Percentiles rank a stretch among this genome's conserved stretches.
Evolutionary conservation across 2,113 vertebrate species (phyloP).

Genomic region (Lycaon pictus): DNA sequence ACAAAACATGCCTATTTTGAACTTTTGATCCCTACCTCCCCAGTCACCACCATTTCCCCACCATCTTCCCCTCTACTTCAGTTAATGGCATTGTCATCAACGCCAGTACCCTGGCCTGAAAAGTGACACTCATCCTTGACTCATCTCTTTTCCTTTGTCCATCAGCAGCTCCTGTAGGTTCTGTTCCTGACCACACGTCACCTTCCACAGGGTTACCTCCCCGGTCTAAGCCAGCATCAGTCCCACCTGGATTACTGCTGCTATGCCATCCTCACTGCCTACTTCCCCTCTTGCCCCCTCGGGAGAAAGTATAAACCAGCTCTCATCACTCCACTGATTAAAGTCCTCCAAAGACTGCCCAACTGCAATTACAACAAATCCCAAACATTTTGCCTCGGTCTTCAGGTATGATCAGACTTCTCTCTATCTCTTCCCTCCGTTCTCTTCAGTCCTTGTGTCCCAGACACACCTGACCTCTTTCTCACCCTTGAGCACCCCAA

Average conservation of each 20-base stretch:
- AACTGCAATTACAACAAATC: background rate
- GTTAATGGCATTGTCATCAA: background rate
- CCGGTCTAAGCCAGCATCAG: background rate
- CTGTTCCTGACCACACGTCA: background rate
- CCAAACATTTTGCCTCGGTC: background rate
- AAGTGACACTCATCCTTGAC: background rate
- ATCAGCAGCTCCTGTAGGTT: background rate
- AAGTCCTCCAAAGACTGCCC: background rate
- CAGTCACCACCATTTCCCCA: accelerated
- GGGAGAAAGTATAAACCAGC: background rate
- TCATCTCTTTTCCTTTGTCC: background rate
- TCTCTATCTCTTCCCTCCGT: background rate
- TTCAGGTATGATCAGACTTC: background rate
- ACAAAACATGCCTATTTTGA: background rate
- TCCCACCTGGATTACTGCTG: background rate
- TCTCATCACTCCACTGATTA: background rate
- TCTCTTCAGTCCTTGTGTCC: background rate
- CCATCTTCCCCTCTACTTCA: background rate
- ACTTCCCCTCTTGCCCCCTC: accelerated
- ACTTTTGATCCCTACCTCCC: background rate
- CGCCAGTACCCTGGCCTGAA: background rate
- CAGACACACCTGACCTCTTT: background rate
- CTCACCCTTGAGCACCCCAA: background rate
- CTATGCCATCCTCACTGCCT: background rate
- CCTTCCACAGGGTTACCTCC: background rate